Evolutionary conservation across 1,140 invertebrate species (phyloP), one percentile per base, ranked within the genome.

Genomic region (Drosophila lini): DNA sequence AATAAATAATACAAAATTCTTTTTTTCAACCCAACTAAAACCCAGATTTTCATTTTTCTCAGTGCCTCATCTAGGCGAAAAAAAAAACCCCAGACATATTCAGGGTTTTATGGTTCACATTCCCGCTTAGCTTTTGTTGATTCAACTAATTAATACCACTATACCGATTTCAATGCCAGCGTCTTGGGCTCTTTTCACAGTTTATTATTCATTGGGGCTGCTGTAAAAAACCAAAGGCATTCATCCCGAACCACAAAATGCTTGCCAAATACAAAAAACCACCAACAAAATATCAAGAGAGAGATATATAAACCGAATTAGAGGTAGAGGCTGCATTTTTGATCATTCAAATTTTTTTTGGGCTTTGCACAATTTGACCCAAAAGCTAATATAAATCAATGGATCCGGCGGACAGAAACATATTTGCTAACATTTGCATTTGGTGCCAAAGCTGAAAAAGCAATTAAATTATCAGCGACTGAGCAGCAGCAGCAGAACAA

Each of bases 381-480:
- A 45, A 77, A 64, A 61, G 52, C 22, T 34, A 58, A 71, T 70
- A 80, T 67, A 57, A 76, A 76, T 76, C 71, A 76, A 44, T 32
- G 57, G 73, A 28, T 28, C 47, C 40, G 57, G 45, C 25, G 52
- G 57, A 74, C 31, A 42, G 44, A 47, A 22, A 74, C 36, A 73
- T 53, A 74, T 74, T 74, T 55, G 71, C 58, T 44, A 74, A 42
- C 44, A 68, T 59, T 77, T 77, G 74, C 68, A 71, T 68, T 65
- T 47, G 62, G 28, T 65, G 57, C 32, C 56, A 50, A 41, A 34
- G 62, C 47, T 57, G 32, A n/a, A 68, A 50, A 75, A 68, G 71
- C 65, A 75, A 86, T 86, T 69, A 79, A 86, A 76, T 84, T 48
- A 78, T 80, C 78, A 83, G 58, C 44, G 36, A 41, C 22, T 10